Evolutionary conservation across 2,113 vertebrate genomes (phyloP), one percentile per base, ranked within the genome.

Genomic region (Mobula birostris): DNA sequence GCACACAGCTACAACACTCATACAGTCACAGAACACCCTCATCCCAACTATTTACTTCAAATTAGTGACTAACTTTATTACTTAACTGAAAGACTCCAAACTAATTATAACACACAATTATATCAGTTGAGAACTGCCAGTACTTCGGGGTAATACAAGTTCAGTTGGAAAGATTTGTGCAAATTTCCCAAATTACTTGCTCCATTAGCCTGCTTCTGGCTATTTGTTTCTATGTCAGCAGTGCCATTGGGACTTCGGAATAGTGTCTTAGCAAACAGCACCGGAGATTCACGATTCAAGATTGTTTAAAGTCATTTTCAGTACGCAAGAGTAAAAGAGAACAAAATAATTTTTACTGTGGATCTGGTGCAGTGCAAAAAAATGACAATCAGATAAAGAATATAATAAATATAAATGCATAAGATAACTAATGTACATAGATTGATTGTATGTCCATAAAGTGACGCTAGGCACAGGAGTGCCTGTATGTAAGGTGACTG

Each of bases 141-240:
- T 29, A 29, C 6, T 5, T 66, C 58, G 17, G 15, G 29, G 27
- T 32, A 90, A 58, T 90, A 63, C 56, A 56, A 56, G 56, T 56
- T 83, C 80, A 9, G 56, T 48, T 83, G 48, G 80, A 83, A 83
- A 9, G 21, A 58, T 9, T 83, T 19, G 80, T 83, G 56, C 48
- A 83, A 56, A 83, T 83, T 90, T 90, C 85, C 85, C 9, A n/a
- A 63, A 90, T 61, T 66, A 88, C 85, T 88, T n/a, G 85, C 56
- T 88, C 19, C 58, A 90, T 90, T 48, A 66, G 29, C 15, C 56
- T 90, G 58, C 61, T 63, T 66, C 58, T 90, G 85, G 19, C 27
- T 32, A 90, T 90, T 90, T 90, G 21, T 24, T 40, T 83, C 40
- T 27, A 56, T 9, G 5, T 83, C 48, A 58, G 36, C 8, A 11